Evolutionary conservation across 1,140 invertebrate genomes (phyloP).

Genomic region (Hestina assimilis): DNA sequence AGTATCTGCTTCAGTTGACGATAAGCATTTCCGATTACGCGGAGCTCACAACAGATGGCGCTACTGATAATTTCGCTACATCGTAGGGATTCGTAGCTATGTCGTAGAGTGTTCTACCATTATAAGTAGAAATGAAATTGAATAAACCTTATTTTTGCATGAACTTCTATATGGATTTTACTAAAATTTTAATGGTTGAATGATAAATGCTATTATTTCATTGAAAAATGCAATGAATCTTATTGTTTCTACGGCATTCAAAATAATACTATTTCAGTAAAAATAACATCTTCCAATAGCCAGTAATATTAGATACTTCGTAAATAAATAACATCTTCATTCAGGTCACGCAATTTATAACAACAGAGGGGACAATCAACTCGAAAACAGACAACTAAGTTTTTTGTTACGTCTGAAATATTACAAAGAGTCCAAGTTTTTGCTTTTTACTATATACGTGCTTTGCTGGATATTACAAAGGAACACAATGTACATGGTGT

Average conservation of each 20-base stretch:
- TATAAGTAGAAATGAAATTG: not conserved
- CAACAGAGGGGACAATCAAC: constrained; percentile 5
- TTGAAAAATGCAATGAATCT: too few relatives aligned
- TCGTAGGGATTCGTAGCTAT: constrained; percentile 14
- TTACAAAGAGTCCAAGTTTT: not conserved
- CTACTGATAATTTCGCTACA: not conserved
- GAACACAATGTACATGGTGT: too few relatives aligned
- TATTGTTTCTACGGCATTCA: too few relatives aligned
- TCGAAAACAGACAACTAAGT: constrained; percentile 11
- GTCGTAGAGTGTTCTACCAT: not conserved
- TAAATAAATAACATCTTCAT: constrained; percentile 6
- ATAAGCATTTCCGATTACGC: not conserved
- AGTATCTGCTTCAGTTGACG: not conserved
- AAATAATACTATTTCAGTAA: too few relatives aligned
- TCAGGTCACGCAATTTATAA: constrained; percentile 12
- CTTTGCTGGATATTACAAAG: not conserved
- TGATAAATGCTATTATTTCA: too few relatives aligned
- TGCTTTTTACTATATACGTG: not conserved
- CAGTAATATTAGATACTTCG: not conserved
- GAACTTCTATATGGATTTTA: not conserved
- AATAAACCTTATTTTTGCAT: not conserved
- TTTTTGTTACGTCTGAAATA: constrained; percentile 2
- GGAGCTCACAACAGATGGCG: constrained; percentile 11
- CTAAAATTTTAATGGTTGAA: not conserved
- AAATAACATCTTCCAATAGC: too few relatives aligned